These are phyloP conservation scores for Chloroclysta siterata DNA, from an alignment of 2,888 invertebrate species.

Conservation along the genomic window DNA sequence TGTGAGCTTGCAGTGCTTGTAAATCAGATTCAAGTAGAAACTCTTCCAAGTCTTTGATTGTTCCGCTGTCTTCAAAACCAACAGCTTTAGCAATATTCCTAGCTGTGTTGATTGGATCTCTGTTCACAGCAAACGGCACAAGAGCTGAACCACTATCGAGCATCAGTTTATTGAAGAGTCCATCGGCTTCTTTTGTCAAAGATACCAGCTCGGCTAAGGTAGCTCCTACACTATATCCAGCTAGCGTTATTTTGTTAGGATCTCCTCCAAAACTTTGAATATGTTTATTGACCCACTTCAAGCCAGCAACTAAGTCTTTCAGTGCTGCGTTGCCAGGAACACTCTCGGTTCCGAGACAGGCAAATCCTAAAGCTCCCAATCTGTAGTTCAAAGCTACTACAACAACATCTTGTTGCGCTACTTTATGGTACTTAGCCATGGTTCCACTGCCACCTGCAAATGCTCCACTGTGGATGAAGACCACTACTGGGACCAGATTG, in stretches of 20 bases:
- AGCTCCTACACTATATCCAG: conserved; percentile 93
- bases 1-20: conserved; percentile 56
- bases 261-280: conserved; percentile 92
- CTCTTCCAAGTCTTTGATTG: conserved; percentile 67
- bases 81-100: conserved; percentile 68
- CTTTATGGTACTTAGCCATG: conserved; percentile 82
- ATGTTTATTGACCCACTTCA: conserved; percentile 90
- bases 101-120: conserved; percentile 71
- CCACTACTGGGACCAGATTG: conserved; percentile 69
- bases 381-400: conserved; percentile 89
- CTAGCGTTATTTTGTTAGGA: conserved; percentile 89
- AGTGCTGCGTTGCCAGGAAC: conserved; percentile 94
- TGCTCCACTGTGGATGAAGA: conserved; percentile 76
- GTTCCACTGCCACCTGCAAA: conserved; percentile 70
- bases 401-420: conserved; percentile 88
- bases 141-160: conserved; percentile 76
- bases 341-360: conserved; percentile 85
- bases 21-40: conserved; percentile 66
- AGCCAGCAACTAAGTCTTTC: conserved; percentile 92
- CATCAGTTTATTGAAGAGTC: conserved; percentile 69
- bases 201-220: conserved; percentile 75
- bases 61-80: conserved; percentile 68
- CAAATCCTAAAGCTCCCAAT: conserved; percentile 89
- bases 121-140: conserved; percentile 69
- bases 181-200: conserved; percentile 63